Evolutionary conservation across 1,140 invertebrate genomes (phyloP), one percentile per base, ranked within the genome.

Genomic region (Berghia stephanieae): DNA sequence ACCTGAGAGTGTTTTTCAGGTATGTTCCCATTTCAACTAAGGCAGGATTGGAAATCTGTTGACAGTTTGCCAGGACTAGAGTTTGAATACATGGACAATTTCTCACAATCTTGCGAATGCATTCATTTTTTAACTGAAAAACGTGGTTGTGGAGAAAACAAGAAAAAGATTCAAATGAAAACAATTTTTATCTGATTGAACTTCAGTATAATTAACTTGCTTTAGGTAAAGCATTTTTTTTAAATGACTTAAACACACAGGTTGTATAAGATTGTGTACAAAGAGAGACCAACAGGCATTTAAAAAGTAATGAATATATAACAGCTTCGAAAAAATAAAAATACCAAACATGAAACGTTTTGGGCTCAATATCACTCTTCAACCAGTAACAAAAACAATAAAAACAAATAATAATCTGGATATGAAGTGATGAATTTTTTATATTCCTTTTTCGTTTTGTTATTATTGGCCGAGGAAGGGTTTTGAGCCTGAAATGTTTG

Each of bases 31-130:
- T 86, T 69, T 86, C 85, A 42, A 83, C 72, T 10, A 89, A 42
- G 36, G 86, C 80, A 10, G 79, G 77, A 70, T 89, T 83, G 27
- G 86, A 86, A 8, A 88, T 83, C 43, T 83, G 82, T 3, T 84
- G 85, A 81, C 86, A 88, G 78, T 89, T 89, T 27, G 88, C 88
- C 43, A 89, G 46, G 21, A 82, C 80, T 8, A 89, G 76, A 0
- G 83, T 83, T 36, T 83, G 80, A 16, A 89, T 77, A 5, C 84
- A 74, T 8, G 79, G 81, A 82, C 87, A 88, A 49, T 87, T 86
- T 49, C 81, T 79, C 10, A 88, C 85, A n/a, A 89, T 80, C 63
- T 86, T 85, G 31, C 83, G 76, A 36, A 89, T 84, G 72, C 86
- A 86, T 78, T 82, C 84, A 75, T 89, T 85, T 68, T 82, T 83